phyloP scores from a whole-genome alignment of 2,113 vertebrate genomes.

The Crotalus horridus region DNA sequence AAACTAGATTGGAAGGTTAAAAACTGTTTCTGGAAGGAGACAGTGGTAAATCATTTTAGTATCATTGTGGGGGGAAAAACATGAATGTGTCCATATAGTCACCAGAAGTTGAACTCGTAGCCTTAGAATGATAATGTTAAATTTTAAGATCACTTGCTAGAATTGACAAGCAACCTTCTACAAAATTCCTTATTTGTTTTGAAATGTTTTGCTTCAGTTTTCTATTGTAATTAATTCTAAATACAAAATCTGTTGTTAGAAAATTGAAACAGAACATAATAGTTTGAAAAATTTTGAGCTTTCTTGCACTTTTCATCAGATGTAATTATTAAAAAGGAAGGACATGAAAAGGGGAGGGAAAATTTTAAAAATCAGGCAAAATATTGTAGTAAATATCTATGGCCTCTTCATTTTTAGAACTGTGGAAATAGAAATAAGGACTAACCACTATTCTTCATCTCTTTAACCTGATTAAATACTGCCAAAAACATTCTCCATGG shows the following conservation, averaged over 20 bases:
- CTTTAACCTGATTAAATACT: neutral
- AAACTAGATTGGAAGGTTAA: neutral
- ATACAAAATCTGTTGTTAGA: neutral
- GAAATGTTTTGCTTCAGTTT: neutral
- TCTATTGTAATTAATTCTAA: neutral
- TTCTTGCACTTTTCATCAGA: neutral
- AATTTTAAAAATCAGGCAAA: neutral
- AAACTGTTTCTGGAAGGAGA: neutral
- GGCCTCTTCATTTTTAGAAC: neutral
- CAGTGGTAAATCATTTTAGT: neutral
- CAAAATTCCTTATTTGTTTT: neutral
- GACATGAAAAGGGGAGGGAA: neutral
- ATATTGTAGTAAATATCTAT: neutral
- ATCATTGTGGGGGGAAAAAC: neutral
- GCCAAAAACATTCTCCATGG: neutral
- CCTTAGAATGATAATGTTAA: neutral
- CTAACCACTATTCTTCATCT: neutral
- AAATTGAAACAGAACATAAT: neutral
- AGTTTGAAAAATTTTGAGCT: neutral
- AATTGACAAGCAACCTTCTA: neutral
- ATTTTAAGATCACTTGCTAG: neutral
- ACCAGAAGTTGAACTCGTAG: neutral
- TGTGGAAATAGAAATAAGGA: neutral
- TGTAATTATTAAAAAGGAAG: neutral
- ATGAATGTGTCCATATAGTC: neutral